These are phyloP conservation scores for Drosophila kanapiae DNA, from an alignment of 1,140 invertebrate species.

Conservation along the genomic window DNA sequence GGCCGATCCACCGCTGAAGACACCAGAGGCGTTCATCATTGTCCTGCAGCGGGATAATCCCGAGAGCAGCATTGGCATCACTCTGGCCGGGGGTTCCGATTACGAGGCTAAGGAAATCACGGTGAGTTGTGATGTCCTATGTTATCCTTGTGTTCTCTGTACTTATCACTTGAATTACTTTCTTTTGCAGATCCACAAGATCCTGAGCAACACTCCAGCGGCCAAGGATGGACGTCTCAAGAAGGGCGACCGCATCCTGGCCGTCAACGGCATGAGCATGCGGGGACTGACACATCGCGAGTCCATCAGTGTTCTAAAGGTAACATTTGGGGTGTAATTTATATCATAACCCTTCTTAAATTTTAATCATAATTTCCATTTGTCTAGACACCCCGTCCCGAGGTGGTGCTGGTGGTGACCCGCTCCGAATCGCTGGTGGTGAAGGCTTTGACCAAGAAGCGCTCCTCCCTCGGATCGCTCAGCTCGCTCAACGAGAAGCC, in stretches of 20 bases:
- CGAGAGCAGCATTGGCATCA: conserved; percentile 93
- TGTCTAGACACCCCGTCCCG: conserved; percentile 88
- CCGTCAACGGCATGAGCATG: conserved; percentile 94
- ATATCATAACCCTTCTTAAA: background rate
- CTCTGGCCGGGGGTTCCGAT: conserved; percentile 94
- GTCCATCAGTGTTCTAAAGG: conserved; percentile 94
- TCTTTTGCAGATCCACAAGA: conserved; percentile 91
- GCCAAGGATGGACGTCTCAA: conserved; percentile 94
- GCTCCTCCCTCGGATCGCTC: conserved; percentile 82
- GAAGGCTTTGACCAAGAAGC: conserved; percentile 80
- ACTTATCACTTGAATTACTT: background rate
- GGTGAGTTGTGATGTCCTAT: conserved; percentile 86
- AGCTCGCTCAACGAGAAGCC: conserved; percentile 82
- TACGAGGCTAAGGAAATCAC: conserved; percentile 96
- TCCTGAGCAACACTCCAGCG: conserved; percentile 93
- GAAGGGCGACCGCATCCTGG: conserved; percentile 94
- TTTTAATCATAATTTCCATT: background rate
- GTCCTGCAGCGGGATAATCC: conserved; percentile 85
- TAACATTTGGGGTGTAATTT: conserved; percentile 66
- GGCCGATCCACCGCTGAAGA: conserved; percentile 83
- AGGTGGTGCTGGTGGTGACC: conserved; percentile 89
- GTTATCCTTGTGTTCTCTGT: background rate
- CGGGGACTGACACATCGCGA: conserved; percentile 93
- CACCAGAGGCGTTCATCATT: conserved; percentile 83
- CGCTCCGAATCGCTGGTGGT: conserved; percentile 82